Evolutionary conservation across 2,113 vertebrate species (phyloP), one percentile per base, ranked within the genome.

Genomic region (Neoarius graeffei): DNA sequence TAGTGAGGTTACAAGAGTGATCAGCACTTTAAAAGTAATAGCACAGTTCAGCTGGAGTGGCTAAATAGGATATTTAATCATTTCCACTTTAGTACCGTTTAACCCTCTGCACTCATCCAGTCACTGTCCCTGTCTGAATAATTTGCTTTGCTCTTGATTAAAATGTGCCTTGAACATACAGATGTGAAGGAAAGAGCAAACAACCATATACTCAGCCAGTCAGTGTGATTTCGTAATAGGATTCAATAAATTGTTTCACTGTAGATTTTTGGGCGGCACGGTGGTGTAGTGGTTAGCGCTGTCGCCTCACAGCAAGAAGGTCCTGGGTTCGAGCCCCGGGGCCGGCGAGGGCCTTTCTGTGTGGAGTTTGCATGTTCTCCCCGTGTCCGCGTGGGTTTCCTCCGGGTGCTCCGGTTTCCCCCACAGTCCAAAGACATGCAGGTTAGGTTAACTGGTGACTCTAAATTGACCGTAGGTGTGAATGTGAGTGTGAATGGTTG

Each of bases 21-120:
- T 80, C 76, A 77, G 74, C 74, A 56, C 25, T 80, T 56, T 56
- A 54, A 56, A 52, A n/a, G 76, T 80, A 80, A 80, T 56, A 30
- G 52, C 52, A 56, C 52, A 54, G 52, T 15, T 80, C 52, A 27
- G 50, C 52, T 80, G n/a, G n/a, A 80, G 76, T 80, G 76, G 25
- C 25, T 56, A 56, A 80, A 56, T 27, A 56, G 76, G 76, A 80
- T 56, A 80, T 17, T 56, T 56, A 80, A 80, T 80, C 52, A 56
- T 80, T 56, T 80, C 52, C 52, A 80, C 52, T 80, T 80, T 80
- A 56, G 52, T 27, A 80, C 52, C n/a, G 17, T 80, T 56, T 80
- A 56, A 80, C 76, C 76, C 76, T 56, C 27, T 54, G 52, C 52
- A 80, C 76, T 14, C 76, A 9, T 79, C 25, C 76, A 56, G 27